A percentile compares a stretch with the other conserved stretches of the same genome.
Conservation (phyloP, 2,113 vertebrate genomes). For the Orcinus orca region DNA sequence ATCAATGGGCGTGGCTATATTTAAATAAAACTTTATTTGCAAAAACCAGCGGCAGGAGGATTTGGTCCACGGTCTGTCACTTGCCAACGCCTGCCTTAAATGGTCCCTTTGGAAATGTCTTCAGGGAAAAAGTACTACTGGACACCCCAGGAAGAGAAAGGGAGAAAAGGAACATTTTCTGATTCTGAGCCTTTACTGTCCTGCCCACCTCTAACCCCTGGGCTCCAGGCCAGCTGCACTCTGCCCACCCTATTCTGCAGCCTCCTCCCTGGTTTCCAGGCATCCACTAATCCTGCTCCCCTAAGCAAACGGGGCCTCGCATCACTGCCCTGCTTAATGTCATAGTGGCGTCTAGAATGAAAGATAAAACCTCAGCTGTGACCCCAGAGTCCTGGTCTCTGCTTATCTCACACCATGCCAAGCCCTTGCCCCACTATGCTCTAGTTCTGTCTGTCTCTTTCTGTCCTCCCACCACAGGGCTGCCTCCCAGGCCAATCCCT, state of each 20-base stretch:
- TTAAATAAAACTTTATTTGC: not conserved
- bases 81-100: no score
- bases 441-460: no score
- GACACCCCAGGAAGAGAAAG: accelerated
- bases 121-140: not conserved
- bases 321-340: not conserved
- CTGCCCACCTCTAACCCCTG: accelerated
- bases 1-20: accelerated
- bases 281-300: not conserved
- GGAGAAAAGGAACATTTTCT: not conserved
- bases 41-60: not conserved
- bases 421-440: no score
- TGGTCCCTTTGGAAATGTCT: not conserved
- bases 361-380: not conserved
- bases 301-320: not conserved
- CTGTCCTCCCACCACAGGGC: not conserved
- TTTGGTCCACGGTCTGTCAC: not conserved
- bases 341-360: not conserved
- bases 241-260: no score
- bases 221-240: not conserved
- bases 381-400: not conserved
- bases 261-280: not conserved
- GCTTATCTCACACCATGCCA: accelerated
- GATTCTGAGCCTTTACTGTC: no score
- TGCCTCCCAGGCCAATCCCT: not conserved